phyloP scores from a whole-genome alignment of 2,888 invertebrate species.

The Balanococcus diminutus region DNA sequence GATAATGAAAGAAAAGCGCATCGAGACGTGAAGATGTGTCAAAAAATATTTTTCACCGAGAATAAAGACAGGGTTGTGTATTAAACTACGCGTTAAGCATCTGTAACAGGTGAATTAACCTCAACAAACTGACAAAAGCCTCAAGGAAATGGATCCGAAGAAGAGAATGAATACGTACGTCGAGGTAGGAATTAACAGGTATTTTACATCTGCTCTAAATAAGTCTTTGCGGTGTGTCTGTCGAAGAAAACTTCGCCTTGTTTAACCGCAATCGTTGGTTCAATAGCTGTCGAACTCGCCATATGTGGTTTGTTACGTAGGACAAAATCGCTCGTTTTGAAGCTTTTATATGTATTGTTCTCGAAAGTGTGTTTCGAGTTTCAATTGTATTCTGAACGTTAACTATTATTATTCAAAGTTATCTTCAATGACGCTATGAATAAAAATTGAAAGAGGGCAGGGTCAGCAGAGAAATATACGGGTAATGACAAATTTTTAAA shows the following conservation, averaged over 20 bases:
- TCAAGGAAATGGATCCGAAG: conserved; percentile 2
- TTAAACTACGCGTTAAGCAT: conserved; percentile 46
- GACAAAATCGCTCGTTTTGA: conserved; percentile 25
- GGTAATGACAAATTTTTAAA: too few species aligned
- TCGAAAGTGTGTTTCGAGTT: neutral
- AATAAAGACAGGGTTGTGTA: neutral
- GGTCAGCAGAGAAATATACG: too few species aligned
- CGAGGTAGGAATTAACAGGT: conserved; percentile 50
- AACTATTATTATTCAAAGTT: neutral
- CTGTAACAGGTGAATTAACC: conserved; percentile 50
- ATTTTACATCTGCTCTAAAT: conserved; percentile 54
- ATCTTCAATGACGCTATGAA: neutral
- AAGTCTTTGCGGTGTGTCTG: conserved; percentile 49
- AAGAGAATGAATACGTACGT: conserved; percentile 36
- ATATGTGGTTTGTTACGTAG: conserved; percentile 25
- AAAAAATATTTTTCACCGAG: neutral
- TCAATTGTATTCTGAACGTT: neutral
- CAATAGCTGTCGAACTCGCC: conserved; percentile 34
- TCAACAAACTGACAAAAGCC: conserved; percentile 44
- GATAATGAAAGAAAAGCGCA: conserved; percentile 19
- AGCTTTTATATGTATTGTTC: conserved; percentile 34
- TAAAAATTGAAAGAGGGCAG: neutral
- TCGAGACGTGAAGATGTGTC: conserved; percentile 23
- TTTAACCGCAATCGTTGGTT: conserved; percentile 28
- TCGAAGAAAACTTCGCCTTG: conserved; percentile 40